These are phyloP conservation scores for Acleris literana DNA, from an alignment of 2,888 invertebrate species.

Conservation along the genomic window DNA sequence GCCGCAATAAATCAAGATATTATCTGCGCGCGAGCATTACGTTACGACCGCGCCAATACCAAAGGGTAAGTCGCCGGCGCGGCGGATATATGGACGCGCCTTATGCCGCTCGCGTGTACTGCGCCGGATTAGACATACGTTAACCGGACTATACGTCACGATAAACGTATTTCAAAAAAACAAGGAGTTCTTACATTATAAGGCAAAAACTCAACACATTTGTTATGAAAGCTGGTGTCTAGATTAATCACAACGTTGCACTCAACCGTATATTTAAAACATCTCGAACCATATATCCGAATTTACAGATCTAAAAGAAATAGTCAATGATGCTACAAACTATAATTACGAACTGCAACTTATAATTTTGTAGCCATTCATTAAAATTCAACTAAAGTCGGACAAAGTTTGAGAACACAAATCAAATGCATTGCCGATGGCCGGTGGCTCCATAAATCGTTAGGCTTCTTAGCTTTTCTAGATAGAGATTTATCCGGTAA, in stretches of 20 bases:
- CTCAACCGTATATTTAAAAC: constrained; percentile 34
- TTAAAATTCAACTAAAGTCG: constrained; percentile 81
- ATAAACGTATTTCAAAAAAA: not conserved
- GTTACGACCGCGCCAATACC: constrained; percentile 57
- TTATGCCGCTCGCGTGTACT: constrained; percentile 39
- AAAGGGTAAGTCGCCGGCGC: constrained; percentile 67
- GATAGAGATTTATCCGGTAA: constrained; percentile 84
- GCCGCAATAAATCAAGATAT: constrained; percentile 79
- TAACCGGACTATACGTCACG: not conserved
- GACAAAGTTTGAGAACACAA: constrained; percentile 74
- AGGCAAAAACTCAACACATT: constrained; percentile 14
- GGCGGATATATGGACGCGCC: constrained; percentile 45
- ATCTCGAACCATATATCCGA: constrained; percentile 59
- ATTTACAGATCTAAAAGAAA: constrained; percentile 68
- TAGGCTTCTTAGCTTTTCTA: constrained; percentile 84
- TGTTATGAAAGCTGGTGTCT: constrained; percentile 27
- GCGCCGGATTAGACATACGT: constrained; percentile 38
- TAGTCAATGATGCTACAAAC: constrained; percentile 70
- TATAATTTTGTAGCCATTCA: constrained; percentile 79
- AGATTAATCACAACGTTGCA: constrained; percentile 33
- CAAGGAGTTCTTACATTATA: constrained; percentile 4
- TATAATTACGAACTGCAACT: constrained; percentile 72
- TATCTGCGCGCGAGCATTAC: constrained; percentile 75
- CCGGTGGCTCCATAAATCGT: constrained; percentile 77
- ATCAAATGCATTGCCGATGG: constrained; percentile 75